Evolutionary conservation across 2,888 invertebrate genomes (phyloP), one percentile per base, ranked within the genome.

Genomic region (Philonicus albiceps): DNA sequence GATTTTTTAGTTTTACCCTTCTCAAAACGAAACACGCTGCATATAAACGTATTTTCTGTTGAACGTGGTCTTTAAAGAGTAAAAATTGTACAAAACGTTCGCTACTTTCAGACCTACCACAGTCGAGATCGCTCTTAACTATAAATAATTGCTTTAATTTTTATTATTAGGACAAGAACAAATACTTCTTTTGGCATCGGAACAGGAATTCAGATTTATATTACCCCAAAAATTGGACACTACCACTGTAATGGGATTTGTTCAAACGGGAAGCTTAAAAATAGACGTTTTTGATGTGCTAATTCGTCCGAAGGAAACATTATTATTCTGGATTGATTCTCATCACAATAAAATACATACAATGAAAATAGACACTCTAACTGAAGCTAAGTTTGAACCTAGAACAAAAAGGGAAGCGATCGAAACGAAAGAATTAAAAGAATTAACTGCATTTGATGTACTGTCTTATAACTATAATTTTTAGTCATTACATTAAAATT

Each of bases 231-330:
- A 91, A 49, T 90, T 91, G 86, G 91, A 91, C 88, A 90, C 91
- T 86, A 90, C 91, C 92, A 94, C 94, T 0, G 93, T 93, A 19
- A 93, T 94, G 73, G 95, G 95, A 7, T 93, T 93, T 89, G 93
- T 96, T 89, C 93, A 96, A 89, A 93, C 96, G 43, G 95, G 95
- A 0, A 94, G 94, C 88, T 94, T 94, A 93, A 89, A 95, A 93
- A 91, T 93, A 94, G 91, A 93, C 94, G 89, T 92, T 93, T 90
- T 94, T 94, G 92, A 95, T 94, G 91, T 95, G 94, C 88, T 95
- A 93, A 92, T 95, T 94, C 91, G 93, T 88, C 93, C 85, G 0
- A 91, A 91, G 84, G 91, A 91, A 74, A 92, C 92, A 0, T 86
- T 92, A 19, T 89, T 92, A 16, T 92, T 92, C 88, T 92, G 92